phyloP scores from a whole-genome alignment of 2,113 vertebrate genomes.

The Saguinus imperator region DNA sequence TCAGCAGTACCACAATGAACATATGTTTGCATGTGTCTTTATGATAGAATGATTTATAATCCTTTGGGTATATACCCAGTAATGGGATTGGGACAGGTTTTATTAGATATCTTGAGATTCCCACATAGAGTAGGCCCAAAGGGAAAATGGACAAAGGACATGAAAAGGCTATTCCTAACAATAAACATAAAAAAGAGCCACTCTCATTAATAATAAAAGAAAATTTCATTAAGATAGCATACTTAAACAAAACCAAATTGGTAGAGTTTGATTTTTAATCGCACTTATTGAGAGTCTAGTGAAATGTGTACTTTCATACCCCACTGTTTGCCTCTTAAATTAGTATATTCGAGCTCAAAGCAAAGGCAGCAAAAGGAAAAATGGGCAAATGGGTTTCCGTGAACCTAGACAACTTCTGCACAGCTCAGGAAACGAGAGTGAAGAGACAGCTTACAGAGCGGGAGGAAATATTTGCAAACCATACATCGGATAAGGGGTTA shows the following conservation, averaged over 20 bases:
- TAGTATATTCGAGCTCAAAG: not conserved
- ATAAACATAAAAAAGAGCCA: not conserved
- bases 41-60: too few relatives aligned
- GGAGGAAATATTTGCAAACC: not conserved
- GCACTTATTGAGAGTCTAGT: not conserved
- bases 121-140: not conserved
- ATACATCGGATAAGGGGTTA: not conserved
- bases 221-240: not conserved
- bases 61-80: too few relatives aligned
- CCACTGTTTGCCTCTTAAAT: not conserved
- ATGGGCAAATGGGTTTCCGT: not conserved
- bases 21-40: too few relatives aligned
- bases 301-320: not conserved
- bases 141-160: not conserved
- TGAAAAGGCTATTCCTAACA: not conserved
- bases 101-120: not conserved
- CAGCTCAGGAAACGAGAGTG: not conserved
- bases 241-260: not conserved
- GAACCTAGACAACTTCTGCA: not conserved
- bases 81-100: not conserved
- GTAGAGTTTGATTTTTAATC: not conserved
- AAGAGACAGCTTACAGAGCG: not conserved
- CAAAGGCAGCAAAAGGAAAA: not conserved
- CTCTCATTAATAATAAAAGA: not conserved
- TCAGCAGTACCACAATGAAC: too few relatives aligned